Evolutionary conservation across 1,140 invertebrate genomes (phyloP).

Genomic region (Aplysia californica): DNA sequence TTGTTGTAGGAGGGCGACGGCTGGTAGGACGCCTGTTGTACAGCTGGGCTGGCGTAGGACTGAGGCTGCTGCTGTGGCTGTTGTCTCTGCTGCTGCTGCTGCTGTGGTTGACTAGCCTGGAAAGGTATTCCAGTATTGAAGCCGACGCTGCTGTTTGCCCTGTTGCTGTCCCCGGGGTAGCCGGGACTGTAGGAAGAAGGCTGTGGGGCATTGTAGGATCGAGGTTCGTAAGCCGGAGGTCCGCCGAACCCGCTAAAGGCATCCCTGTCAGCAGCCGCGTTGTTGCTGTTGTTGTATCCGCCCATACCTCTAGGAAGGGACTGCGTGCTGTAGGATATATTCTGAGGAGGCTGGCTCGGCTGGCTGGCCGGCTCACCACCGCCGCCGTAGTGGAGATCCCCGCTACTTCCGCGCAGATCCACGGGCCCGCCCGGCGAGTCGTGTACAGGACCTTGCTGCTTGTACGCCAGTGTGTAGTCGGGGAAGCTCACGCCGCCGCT

Average conservation of each 20-base stretch:
- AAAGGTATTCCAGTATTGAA: conserved; percentile 9
- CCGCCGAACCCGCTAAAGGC: neutral
- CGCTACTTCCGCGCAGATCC: neutral
- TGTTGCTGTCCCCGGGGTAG: neutral
- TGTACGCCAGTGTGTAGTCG: conserved; percentile 36
- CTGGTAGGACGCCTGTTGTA: no score
- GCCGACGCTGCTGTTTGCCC: no score
- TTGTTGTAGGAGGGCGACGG: neutral
- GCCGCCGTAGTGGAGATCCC: no score
- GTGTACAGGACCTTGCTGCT: neutral
- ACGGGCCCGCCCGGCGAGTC: conserved; percentile 21
- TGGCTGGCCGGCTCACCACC: no score
- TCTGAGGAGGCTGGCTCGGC: neutral
- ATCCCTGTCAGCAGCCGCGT: no score
- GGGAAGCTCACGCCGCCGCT: conserved; percentile 8
- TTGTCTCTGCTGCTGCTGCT: no score
- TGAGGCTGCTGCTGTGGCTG: neutral
- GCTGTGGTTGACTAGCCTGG: neutral
- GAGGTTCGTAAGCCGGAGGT: conserved; percentile 15
- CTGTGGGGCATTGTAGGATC: conserved; percentile 2
- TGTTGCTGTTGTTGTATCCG: neutral
- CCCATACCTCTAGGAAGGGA: neutral
- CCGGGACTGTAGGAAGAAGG: neutral
- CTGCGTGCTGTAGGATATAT: neutral
- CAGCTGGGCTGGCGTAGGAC: neutral